These are phyloP conservation scores for Listronotus oregonensis DNA, from an alignment of 1,140 invertebrate species.

Conservation along the genomic window DNA sequence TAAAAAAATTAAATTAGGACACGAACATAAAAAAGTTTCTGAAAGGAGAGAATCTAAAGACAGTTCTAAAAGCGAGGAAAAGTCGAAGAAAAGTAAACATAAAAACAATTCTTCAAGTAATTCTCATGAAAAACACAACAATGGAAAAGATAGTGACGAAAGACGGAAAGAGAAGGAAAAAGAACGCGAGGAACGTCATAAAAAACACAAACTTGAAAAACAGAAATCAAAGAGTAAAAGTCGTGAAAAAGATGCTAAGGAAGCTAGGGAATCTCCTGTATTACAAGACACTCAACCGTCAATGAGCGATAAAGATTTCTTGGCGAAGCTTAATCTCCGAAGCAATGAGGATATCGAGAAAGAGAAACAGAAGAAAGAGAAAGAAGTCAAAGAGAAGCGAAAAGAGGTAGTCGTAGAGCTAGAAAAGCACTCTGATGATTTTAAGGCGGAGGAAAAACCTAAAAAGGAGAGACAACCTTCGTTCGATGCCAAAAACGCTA, in stretches of 20 bases:
- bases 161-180: conserved; percentile 46
- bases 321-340: conserved; percentile 65
- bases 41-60: conserved; percentile 78
- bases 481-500: conserved; percentile 12
- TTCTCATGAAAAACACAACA: conserved; percentile 44
- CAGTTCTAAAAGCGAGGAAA: conserved; percentile 54
- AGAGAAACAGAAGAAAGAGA: conserved; percentile 61
- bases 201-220: conserved; percentile 51
- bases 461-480: conserved; percentile 41
- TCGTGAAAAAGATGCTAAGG: conserved; percentile 51
- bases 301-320: conserved; percentile 67
- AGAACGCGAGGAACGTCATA: conserved; percentile 53
- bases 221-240: conserved; percentile 53
- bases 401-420: conserved; percentile 57
- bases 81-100: conserved; percentile 47
- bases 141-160: conserved; percentile 44
- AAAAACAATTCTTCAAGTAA: conserved; percentile 48
- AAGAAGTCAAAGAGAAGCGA: conserved; percentile 61
- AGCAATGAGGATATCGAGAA: conserved; percentile 64
- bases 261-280: conserved; percentile 31
- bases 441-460: conserved; percentile 54
- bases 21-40: conserved; percentile 60
- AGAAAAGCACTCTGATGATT: conserved; percentile 51
- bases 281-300: conserved; percentile 13
- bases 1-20: conserved; percentile 71